Percentiles rank a stretch among this genome's conserved stretches.
phyloP scores from a whole-genome alignment of 2,888 invertebrate species.

The Biston stratarius region DNA sequence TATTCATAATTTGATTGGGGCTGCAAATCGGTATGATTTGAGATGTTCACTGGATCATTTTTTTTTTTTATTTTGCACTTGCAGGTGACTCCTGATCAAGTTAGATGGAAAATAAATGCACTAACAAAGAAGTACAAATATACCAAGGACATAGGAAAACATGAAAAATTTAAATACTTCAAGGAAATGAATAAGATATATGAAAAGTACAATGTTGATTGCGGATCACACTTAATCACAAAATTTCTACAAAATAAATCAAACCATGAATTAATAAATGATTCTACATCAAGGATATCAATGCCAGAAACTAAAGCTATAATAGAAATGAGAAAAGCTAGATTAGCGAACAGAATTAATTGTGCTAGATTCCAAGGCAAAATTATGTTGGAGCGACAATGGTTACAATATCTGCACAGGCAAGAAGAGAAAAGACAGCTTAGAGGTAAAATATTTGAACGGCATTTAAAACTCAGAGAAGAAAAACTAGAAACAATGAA shows the following conservation, averaged over 20 bases:
- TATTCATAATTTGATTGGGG: no score
- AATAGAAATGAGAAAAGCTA: conserved; percentile 63
- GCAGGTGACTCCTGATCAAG: conserved; percentile 65
- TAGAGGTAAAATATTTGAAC: conserved; percentile 58
- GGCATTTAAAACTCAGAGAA: conserved; percentile 57
- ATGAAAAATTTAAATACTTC: conserved; percentile 63
- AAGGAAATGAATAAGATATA: conserved; percentile 65
- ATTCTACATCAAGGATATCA: conserved; percentile 30
- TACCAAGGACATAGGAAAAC: conserved; percentile 57
- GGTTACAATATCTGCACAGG: conserved; percentile 62
- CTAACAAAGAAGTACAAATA: conserved; percentile 66
- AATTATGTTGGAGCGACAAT: conserved; percentile 65
- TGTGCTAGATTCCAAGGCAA: conserved; percentile 63
- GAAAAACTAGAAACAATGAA: conserved; percentile 59
- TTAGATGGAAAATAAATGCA: conserved; percentile 70
- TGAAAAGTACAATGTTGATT: conserved; percentile 59
- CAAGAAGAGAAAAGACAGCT: conserved; percentile 57
- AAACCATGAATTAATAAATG: conserved; percentile 18
- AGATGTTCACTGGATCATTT: no score
- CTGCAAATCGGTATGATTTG: no score
- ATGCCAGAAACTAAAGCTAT: conserved; percentile 58
- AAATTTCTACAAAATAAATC: conserved; percentile 54
- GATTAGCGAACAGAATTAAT: conserved; percentile 65
- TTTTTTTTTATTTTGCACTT: conserved; percentile 25
- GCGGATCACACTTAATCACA: conserved; percentile 52